Percentiles rank a stretch among this genome's conserved stretches.
These are phyloP conservation scores for Halcyon chelicuti DNA, from an alignment of 2,797 vertebrate genomes.

Conservation along the genomic window DNA sequence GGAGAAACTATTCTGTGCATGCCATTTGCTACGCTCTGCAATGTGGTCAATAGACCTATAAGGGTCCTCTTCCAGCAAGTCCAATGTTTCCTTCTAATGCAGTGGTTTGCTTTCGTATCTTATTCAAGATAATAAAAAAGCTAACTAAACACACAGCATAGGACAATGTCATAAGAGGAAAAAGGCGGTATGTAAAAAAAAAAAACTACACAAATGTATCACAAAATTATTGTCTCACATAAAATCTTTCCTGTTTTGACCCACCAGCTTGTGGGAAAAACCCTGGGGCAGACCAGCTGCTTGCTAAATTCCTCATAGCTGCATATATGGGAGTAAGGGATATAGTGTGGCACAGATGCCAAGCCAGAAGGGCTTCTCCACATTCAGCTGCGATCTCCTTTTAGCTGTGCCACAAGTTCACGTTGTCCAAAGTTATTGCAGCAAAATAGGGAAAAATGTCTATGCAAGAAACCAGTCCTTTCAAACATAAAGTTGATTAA, in stretches of 20 bases:
- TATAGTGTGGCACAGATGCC: not conserved
- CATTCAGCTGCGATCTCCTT: not conserved
- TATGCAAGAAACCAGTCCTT: not conserved
- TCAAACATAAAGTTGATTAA: not conserved
- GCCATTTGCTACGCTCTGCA: not conserved
- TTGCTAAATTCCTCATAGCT: not conserved
- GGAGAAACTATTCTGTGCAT: not conserved
- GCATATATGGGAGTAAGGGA: not conserved
- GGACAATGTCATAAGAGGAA: not conserved
- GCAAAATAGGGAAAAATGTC: rapidly evolving
- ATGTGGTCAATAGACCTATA: not conserved
- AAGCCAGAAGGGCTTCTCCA: not conserved
- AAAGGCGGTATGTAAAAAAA: not conserved
- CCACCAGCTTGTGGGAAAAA: not conserved
- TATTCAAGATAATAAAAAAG: not conserved
- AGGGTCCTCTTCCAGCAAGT: not conserved
- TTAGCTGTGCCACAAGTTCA: not conserved
- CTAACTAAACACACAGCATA: not conserved
- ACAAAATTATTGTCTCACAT: not conserved
- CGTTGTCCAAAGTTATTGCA: not conserved
- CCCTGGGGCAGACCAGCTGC: not conserved
- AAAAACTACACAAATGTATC: rapidly evolving
- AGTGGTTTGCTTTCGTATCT: not conserved
- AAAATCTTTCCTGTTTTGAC: not conserved
- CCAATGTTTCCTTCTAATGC: not conserved